These are phyloP conservation scores for Recurvirostra avosetta DNA, from an alignment of 2,113 vertebrate genomes.

Conservation along the genomic window DNA sequence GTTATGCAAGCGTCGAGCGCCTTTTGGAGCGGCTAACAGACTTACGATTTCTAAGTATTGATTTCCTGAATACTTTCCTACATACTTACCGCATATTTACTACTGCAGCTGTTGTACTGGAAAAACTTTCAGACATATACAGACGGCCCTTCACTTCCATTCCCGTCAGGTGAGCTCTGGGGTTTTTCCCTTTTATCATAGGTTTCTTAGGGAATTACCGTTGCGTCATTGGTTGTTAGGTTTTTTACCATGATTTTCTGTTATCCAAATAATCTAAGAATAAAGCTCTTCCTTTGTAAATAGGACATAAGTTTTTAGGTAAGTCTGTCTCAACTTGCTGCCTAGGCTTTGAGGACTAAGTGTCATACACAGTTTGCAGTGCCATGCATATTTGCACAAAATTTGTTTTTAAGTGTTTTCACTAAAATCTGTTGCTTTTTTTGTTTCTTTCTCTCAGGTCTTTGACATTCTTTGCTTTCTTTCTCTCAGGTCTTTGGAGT, in stretches of 20 bases:
- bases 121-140: constrained; percentile 95
- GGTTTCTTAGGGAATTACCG: fast-evolving
- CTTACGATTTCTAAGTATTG: constrained; percentile 95
- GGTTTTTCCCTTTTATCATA: not conserved
- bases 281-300: not conserved
- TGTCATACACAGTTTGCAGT: not conserved
- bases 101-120: constrained; percentile 87
- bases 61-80: constrained; percentile 98
- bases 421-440: too few species aligned
- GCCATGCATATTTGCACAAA: not conserved
- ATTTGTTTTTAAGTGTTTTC: not conserved
- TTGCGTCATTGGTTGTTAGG: fast-evolving
- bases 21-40: constrained; percentile 95
- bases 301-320: not conserved
- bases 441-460: too few species aligned
- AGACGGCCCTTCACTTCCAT: constrained; percentile 96
- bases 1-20: constrained; percentile 93
- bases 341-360: not conserved
- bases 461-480: too few species aligned
- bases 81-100: constrained; percentile 99
- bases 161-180: constrained; percentile 81
- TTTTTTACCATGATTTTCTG: not conserved
- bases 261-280: not conserved
- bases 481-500: constrained; percentile 86
- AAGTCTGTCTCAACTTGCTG: not conserved